Conservation (phyloP, 2,888 invertebrate genomes). For the Cantharis lateralis region DNA sequence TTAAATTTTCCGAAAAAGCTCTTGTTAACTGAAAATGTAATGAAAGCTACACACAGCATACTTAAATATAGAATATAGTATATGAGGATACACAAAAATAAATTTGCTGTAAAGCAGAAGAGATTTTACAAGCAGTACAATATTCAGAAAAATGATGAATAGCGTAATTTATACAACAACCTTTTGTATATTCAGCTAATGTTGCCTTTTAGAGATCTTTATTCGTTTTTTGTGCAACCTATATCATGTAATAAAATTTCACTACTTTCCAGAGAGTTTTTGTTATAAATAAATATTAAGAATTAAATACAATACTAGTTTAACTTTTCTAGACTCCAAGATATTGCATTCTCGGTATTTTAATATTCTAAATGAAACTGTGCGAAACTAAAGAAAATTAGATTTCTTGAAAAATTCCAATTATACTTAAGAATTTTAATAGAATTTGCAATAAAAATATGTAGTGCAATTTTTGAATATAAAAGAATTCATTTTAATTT, state of each 20-base stretch:
- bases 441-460: not conserved
- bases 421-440: not conserved
- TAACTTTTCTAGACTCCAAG: not conserved
- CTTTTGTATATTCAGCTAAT: not conserved
- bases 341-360: not conserved
- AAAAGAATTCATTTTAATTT: not conserved
- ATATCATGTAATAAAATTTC: not conserved
- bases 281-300: not conserved
- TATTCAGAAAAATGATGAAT: not conserved
- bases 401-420: not conserved
- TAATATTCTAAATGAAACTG: not conserved
- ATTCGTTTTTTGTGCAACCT: not conserved
- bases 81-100: not conserved
- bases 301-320: not conserved
- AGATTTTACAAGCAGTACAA: not conserved
- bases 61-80: not conserved
- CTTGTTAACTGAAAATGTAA: not conserved
- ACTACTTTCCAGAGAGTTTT: too few species aligned
- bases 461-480: not conserved
- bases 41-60: not conserved
- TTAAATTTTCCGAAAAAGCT: too few species aligned
- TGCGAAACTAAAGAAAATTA: not conserved
- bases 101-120: not conserved
- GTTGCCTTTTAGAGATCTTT: not conserved
- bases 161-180: not conserved